Evolutionary conservation across 2,888 invertebrate genomes (phyloP), one percentile per base, ranked within the genome.

Genomic region (Folsomia candida): DNA sequence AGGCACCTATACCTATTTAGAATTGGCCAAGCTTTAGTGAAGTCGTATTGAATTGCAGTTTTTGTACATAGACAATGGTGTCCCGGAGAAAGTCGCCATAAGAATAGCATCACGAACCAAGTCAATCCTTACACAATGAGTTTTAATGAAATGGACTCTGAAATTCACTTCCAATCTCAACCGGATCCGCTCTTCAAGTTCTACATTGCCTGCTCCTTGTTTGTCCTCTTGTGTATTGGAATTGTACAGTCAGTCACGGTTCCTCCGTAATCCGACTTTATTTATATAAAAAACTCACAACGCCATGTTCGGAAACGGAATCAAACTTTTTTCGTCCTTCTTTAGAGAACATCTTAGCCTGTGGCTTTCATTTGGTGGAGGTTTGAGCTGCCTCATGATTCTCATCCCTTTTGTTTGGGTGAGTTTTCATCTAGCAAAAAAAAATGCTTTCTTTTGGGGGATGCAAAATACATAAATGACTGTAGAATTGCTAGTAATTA

Each of bases 141-240:
- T 58, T 92, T 91, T 81, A 87, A 84, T 77, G 86, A 87, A 79
- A 86, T 83, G 71, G 85, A 85, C 51, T 87, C 87, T 84, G 94
- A 95, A 83, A 84, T 88, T 78, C 87, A 88, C 2, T 94, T 91
- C 82, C 83, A 92, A 63, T 84, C 87, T 65, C 88, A 91, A 78
- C 88, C 90, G 0, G 95, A 96, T 84, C 90, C 91, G 0, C 86
- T 94, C 76, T 91, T 93, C 81, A 93, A 93, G 82, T 94, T 91
- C 82, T 94, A 91, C 81, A 84, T 91, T 29, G 83, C 88, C 0
- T 86, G 88, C 77, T 86, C 88, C 37, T 83, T 88, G 37, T 81
- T 88, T 51, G 86, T 90, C 22, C 84, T 89, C 58, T 72, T 88
- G 18, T 86, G 87, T 69, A 85, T 87, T 81, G 85, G 88, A 67